Conservation (phyloP, 2,888 invertebrate species). For the Caradrina clavipalpis region DNA sequence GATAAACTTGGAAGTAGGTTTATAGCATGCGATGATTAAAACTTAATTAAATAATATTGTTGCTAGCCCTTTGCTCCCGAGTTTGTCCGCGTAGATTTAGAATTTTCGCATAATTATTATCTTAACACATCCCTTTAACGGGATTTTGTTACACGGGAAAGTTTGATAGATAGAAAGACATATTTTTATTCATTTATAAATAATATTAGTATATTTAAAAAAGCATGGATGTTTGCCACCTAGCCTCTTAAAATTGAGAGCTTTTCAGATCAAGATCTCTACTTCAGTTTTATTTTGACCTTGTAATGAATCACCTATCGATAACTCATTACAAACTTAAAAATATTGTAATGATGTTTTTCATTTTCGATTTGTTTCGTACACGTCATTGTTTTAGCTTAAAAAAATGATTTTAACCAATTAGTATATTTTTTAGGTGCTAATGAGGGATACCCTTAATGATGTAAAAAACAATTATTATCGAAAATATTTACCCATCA, state of each 20-base stretch:
- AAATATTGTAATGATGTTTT: neutral
- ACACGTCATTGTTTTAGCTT: neutral
- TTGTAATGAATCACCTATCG: no score
- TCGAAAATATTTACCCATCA: neutral
- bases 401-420: neutral
- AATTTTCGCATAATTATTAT: neutral
- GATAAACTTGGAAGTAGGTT: slow-evolving; percentile 18
- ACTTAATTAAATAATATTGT: neutral
- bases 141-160: neutral
- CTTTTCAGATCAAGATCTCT: no score
- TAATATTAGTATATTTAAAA: no score
- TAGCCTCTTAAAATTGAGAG: no score
- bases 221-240: no score
- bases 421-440: neutral
- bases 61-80: neutral
- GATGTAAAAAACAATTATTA: neutral
- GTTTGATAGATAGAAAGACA: neutral
- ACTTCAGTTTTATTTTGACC: no score
- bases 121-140: neutral
- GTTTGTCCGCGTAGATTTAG: neutral
- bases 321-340: no score
- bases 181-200: no score
- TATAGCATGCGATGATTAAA: neutral
- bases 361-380: neutral
- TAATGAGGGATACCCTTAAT: slow-evolving; percentile 5